Conservation (phyloP, 2,797 vertebrate genomes). For the Enteromius paludinosus region DNA sequence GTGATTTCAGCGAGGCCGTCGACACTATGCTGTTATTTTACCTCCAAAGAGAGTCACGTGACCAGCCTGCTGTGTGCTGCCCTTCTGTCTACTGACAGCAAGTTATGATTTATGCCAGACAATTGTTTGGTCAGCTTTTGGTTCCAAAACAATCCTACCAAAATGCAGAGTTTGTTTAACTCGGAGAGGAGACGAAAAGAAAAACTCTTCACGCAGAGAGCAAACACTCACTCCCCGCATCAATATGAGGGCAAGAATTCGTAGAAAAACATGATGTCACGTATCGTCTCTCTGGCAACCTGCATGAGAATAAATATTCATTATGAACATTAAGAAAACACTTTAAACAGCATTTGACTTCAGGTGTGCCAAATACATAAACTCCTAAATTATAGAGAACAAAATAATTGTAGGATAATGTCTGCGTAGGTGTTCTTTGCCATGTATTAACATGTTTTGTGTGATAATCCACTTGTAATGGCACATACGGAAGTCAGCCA, state of each 20-base stretch:
- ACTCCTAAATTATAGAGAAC: constrained; percentile 28
- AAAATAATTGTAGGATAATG: constrained; percentile 12
- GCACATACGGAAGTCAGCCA: not conserved
- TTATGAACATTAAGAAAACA: constrained; percentile 38
- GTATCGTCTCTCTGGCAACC: constrained; percentile 11
- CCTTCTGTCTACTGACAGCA: constrained; percentile 41
- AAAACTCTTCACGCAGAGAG: not conserved
- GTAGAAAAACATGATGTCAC: constrained; percentile 35
- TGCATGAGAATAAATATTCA: constrained; percentile 21
- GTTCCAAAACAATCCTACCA: constrained; percentile 43
- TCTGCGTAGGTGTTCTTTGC: constrained; percentile 20
- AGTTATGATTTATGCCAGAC: constrained; percentile 49
- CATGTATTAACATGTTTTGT: constrained; percentile 27
- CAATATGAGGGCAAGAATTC: constrained; percentile 23
- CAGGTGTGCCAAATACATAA: constrained; percentile 32
- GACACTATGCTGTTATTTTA: constrained; percentile 54
- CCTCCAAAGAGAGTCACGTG: constrained; percentile 63
- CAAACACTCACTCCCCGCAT: constrained; percentile 28
- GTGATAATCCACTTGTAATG: constrained; percentile 3
- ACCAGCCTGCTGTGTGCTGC: constrained; percentile 47
- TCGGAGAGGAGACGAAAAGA: constrained; percentile 16
- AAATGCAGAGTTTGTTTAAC: constrained; percentile 30
- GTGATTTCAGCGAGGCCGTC: constrained; percentile 64
- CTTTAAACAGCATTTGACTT: constrained; percentile 17
- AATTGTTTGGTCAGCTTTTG: constrained; percentile 54